These are phyloP conservation scores for Trematocara unimaculatum DNA, from an alignment of 2,113 vertebrate species.

Conservation along the genomic window DNA sequence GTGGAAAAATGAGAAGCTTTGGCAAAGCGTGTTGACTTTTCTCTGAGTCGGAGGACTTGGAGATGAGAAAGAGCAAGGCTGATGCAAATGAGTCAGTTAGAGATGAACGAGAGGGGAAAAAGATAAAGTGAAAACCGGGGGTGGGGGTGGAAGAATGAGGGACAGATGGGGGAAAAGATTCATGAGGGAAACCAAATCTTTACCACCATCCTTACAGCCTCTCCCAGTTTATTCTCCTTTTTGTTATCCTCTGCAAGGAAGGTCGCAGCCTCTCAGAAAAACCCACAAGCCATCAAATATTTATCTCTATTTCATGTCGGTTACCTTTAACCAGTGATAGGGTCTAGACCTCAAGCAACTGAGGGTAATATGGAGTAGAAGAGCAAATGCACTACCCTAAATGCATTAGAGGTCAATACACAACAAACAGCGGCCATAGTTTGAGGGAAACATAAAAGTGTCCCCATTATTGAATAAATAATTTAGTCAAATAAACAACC, in stretches of 20 bases:
- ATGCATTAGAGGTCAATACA: not conserved
- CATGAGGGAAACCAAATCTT: not conserved
- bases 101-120: not conserved
- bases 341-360: not conserved
- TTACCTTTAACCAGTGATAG: not conserved
- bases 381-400: not conserved
- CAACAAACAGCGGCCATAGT: not conserved
- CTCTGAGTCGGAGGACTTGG: not conserved
- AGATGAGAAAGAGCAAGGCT: not conserved
- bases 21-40: not conserved
- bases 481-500: not conserved
- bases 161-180: not conserved
- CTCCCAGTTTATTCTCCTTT: not conserved
- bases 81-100: not conserved
- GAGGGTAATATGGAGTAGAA: not conserved
- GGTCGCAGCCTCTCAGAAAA: not conserved
- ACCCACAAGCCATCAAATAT: constrained; percentile 18
- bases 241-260: not conserved
- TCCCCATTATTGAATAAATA: not conserved
- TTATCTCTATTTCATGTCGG: constrained; percentile 2
- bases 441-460: not conserved
- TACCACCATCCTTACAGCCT: not conserved
- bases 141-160: not conserved
- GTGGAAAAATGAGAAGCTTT: not conserved
- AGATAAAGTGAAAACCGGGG: not conserved